Conservation (phyloP, 2,888 invertebrate species). For the Pyrrhia umbra region DNA sequence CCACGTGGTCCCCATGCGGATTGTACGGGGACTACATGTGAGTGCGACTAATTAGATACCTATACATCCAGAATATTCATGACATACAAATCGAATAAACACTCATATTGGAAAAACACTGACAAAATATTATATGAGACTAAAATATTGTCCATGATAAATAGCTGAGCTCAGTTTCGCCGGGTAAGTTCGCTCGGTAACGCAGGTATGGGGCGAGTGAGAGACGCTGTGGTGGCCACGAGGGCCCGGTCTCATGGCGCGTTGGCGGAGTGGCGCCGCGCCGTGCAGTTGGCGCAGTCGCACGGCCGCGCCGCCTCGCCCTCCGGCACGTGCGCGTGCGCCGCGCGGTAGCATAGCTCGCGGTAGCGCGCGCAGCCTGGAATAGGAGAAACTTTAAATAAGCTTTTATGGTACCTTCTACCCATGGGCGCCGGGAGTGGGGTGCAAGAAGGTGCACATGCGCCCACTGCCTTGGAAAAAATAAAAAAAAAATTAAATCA, state of each 20-base stretch:
- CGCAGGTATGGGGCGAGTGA: constrained; percentile 60
- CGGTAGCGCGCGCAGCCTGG: constrained; percentile 87
- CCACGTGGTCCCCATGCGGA: neutral
- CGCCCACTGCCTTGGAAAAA: no score
- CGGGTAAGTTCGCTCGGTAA: constrained; percentile 22
- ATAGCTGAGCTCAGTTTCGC: constrained; percentile 26
- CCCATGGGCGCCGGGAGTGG: no score
- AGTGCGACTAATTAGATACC: constrained; percentile 5
- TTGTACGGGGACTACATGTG: no score
- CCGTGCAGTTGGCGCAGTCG: constrained; percentile 80
- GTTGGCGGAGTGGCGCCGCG: constrained; percentile 72
- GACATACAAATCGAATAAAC: neutral
- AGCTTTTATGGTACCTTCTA: no score
- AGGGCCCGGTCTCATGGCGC: constrained; percentile 63
- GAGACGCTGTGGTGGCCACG: constrained; percentile 59
- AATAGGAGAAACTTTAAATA: neutral
- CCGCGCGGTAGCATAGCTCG: constrained; percentile 86
- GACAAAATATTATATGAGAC: neutral
- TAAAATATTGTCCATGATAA: constrained; percentile 26
- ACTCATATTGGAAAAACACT: constrained; percentile 6
- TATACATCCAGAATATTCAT: constrained; percentile 6
- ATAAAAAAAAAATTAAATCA: no score
- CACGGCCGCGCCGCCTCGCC: constrained; percentile 72
- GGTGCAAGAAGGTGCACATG: no score
- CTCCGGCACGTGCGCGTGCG: constrained; percentile 78